phyloP scores from a whole-genome alignment of 2,888 invertebrate genomes.

The Calliopum simillimum region DNA sequence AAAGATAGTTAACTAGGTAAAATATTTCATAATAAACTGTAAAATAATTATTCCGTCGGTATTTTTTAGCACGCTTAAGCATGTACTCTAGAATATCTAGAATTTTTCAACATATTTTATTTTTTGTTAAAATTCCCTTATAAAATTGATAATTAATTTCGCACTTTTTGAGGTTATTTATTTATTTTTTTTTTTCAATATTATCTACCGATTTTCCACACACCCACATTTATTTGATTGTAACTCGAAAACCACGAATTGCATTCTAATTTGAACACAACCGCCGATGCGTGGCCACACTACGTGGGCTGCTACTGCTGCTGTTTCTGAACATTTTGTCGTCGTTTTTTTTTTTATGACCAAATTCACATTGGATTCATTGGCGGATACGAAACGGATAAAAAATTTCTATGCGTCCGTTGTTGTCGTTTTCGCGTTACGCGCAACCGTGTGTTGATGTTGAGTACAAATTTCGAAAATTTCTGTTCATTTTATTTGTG shows the following conservation, averaged over 20 bases:
- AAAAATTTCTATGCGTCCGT: conserved; percentile 36
- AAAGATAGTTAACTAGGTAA: too few species aligned
- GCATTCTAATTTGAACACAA: conserved; percentile 6
- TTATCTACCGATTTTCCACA: neutral
- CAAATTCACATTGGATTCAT: conserved; percentile 10
- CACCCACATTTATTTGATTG: neutral
- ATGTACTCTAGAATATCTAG: too few species aligned
- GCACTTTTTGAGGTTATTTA: too few species aligned
- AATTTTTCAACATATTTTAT: neutral
- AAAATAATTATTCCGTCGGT: neutral
- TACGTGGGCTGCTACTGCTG: conserved; percentile 26
- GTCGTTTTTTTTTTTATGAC: conserved; percentile 15
- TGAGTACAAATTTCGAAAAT: conserved; percentile 50
- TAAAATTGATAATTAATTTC: neutral
- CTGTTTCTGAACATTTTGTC: conserved; percentile 23
- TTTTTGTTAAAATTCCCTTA: neutral
- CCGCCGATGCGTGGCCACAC: conserved; percentile 27
- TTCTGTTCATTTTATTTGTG: conserved; percentile 52
- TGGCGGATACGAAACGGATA: conserved; percentile 1
- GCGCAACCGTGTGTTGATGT: conserved; percentile 41
- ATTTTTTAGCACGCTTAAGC: neutral
- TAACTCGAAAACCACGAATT: conserved; percentile 24
- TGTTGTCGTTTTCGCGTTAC: conserved; percentile 45
- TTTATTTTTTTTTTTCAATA: neutral
- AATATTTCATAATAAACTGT: too few species aligned